These are phyloP conservation scores for Heteractis magnifica DNA, from an alignment of 92 coral and sea anemone genomes.

Conservation along the genomic window DNA sequence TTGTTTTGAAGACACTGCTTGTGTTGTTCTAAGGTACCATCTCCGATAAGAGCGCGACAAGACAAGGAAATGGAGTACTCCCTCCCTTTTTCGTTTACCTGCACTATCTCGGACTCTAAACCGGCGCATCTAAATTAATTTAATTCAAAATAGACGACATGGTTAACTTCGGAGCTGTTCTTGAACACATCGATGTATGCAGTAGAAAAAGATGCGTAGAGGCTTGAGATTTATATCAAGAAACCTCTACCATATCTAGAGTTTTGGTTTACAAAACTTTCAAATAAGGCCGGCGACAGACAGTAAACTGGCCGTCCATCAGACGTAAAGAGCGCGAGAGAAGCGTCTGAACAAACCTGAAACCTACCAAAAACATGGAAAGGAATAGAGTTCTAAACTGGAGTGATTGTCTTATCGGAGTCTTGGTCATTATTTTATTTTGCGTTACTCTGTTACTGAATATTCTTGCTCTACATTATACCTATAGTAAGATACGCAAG, in stretches of 20 bases:
- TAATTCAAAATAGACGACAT: neutral
- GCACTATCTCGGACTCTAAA: neutral
- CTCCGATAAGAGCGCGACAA: neutral
- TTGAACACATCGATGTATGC: neutral
- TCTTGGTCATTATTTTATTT: conserved; percentile 60
- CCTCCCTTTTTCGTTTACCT: neutral
- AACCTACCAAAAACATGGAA: conserved; percentile 4
- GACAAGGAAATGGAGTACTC: neutral
- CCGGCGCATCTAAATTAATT: neutral
- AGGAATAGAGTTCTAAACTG: conserved; percentile 32
- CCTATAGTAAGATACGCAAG: conserved; percentile 75
- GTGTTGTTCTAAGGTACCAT: neutral
- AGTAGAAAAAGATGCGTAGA: no score
- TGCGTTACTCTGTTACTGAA: conserved; percentile 72
- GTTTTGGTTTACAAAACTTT: no score
- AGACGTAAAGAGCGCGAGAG: no score
- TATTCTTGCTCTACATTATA: conserved; percentile 74
- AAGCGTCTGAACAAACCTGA: neutral
- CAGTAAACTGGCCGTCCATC: neutral
- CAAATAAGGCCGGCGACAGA: no score
- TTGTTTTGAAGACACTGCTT: neutral
- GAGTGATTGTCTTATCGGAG: conserved; percentile 67
- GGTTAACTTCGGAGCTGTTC: neutral
- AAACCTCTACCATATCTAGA: no score
- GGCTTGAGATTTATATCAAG: no score